Evolutionary conservation across 2,113 vertebrate species (phyloP).

Genomic region (Corapipo altera): DNA sequence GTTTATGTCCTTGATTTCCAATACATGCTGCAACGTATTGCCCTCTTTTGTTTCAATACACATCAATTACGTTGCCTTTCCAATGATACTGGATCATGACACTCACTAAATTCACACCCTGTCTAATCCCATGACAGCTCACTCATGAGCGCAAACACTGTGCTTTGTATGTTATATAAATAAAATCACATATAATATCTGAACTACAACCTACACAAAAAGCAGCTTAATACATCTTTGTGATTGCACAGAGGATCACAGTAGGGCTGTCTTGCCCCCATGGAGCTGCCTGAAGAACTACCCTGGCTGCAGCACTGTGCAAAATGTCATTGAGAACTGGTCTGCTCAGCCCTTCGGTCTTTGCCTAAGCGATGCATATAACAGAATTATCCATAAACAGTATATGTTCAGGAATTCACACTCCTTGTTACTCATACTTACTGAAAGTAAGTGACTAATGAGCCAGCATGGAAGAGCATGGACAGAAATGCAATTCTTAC

Average conservation of each 20-base stretch:
- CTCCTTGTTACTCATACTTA: not conserved
- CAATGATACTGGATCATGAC: not conserved
- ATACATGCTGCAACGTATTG: not conserved
- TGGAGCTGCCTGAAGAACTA: not conserved
- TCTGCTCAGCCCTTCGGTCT: not conserved
- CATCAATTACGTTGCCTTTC: slow-evolving; percentile 32
- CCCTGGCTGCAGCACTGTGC: not conserved
- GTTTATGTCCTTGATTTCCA: slow-evolving; percentile 27
- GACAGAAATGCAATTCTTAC: not conserved
- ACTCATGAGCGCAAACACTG: not conserved
- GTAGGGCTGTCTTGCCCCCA: not conserved
- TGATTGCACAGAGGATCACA: not conserved
- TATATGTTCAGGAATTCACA: not conserved
- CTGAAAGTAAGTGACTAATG: not conserved
- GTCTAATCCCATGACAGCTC: not conserved
- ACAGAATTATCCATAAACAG: not conserved
- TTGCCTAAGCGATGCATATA: not conserved
- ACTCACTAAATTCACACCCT: not conserved
- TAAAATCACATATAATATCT: not conserved
- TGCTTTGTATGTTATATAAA: not conserved
- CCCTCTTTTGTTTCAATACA: not conserved
- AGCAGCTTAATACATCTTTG: not conserved
- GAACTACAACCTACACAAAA: accelerated
- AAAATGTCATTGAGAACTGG: not conserved
- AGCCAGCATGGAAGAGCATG: not conserved